These are phyloP conservation scores for Bubo blakistoni DNA, from an alignment of 2,113 vertebrate genomes.

Conservation along the genomic window DNA sequence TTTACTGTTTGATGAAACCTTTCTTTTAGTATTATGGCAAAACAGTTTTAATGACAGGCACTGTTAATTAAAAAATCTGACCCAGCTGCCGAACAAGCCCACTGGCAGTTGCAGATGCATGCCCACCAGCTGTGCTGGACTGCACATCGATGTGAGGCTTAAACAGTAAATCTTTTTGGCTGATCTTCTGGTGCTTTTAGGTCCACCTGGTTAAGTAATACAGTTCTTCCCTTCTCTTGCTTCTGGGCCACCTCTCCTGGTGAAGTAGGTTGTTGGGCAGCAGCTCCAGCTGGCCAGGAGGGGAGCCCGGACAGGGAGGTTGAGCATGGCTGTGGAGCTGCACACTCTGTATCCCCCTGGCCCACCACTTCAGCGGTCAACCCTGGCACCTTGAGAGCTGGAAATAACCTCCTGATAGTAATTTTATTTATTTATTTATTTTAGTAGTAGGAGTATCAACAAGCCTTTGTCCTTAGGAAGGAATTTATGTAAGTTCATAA, in stretches of 20 bases:
- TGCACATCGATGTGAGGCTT: neutral
- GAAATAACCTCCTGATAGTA: neutral
- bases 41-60: neutral
- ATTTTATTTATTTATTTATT: neutral
- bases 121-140: neutral
- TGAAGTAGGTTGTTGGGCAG: fast-evolving
- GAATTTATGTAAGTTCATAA: neutral
- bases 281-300: neutral
- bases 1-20: neutral
- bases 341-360: fast-evolving
- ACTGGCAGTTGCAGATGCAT: neutral
- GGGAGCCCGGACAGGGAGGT: fast-evolving
- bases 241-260: neutral
- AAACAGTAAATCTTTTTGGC: neutral
- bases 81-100: neutral
- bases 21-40: neutral
- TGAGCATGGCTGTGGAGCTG: fast-evolving
- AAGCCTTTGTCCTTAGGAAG: neutral
- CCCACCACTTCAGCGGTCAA: fast-evolving
- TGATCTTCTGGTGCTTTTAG: neutral
- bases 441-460: neutral
- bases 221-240: neutral
- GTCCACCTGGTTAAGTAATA: neutral
- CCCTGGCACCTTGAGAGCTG: neutral
- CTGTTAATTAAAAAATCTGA: neutral